phyloP scores from a whole-genome alignment of 2,113 vertebrate genomes.

The Pteropus alecto region DNA sequence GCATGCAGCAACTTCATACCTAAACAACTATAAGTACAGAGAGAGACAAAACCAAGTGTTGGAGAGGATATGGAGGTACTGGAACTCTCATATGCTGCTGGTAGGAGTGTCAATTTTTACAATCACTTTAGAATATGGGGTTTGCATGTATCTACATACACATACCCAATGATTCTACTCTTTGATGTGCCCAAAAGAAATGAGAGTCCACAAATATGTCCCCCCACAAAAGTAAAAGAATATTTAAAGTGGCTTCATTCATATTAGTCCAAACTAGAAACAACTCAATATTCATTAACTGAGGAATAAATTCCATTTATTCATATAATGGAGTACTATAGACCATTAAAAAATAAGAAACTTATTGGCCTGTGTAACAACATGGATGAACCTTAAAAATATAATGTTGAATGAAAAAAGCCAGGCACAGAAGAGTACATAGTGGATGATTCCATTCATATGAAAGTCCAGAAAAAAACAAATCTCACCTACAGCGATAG shows the following conservation, averaged over 20 bases:
- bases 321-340: not conserved
- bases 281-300: not conserved
- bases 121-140: not conserved
- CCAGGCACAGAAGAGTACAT: not conserved
- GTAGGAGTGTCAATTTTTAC: not conserved
- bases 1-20: not conserved
- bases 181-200: not conserved
- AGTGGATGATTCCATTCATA: not conserved
- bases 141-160: not conserved
- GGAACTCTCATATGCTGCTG: rapidly evolving
- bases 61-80: not conserved
- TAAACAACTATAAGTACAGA: not conserved
- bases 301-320: not conserved
- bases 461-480: not conserved
- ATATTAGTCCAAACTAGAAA: not conserved
- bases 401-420: not conserved
- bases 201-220: not conserved
- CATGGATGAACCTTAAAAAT: not conserved
- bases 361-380: not conserved
- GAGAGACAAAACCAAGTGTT: not conserved
- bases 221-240: not conserved
- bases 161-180: not conserved
- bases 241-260: not conserved
- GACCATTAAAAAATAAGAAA: not conserved
- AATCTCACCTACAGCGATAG: not conserved